Base-by-base conservation (phyloP, 2,113 vertebrate species). In the Puffinus mauretanicus region DNA sequence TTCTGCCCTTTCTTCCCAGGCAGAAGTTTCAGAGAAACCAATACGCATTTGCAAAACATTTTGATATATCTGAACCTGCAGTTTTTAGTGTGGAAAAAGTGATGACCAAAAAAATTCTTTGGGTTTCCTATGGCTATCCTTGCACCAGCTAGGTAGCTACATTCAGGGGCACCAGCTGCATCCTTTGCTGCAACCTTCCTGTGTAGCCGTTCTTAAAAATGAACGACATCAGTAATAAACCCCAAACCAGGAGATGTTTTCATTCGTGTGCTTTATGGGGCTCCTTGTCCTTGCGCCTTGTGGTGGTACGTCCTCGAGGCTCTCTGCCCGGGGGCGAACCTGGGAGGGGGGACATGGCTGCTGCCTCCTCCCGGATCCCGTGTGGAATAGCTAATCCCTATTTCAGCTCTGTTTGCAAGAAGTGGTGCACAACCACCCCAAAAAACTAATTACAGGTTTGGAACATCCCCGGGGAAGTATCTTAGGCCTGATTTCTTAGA, bases 241-340 rank as follows among this genome's bases (percentile, higher is more conserved):
- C 12, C 44, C 25, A 86, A 54, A 54, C 9, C 7, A 10, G 60
- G 47, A 49, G 52, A 16, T 24, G 9, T 66, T 69, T 64, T 16
- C 9, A 14, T 60, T 66, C 2, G 0, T 16, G 38, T 55, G 71
- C 22, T 69, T 57, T 24, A 12, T 16, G 32, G 13, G 18, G 34
- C 2, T 52, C 15, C 25, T 30, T 38, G 26, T 26, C 54, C 44
- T 57, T 40, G 34, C 11, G 8, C 30, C 21, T 49, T 16, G 5
- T 5, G 32, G 9, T 17, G 47, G 6, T 12, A 8, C 0, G 0
- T 29, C 72, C 78, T 78, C 2, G 0, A 27, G 65, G 40, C 13
- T 32, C 54, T 54, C 22, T 30, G 17, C 20, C 46, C 3, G 2
- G 6, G 5, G 13, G 13, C 2, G 12, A 55, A 9, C 10, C 10